Base-by-base conservation (phyloP, 1,140 invertebrate species). In the Drosophila busckii region DNA sequence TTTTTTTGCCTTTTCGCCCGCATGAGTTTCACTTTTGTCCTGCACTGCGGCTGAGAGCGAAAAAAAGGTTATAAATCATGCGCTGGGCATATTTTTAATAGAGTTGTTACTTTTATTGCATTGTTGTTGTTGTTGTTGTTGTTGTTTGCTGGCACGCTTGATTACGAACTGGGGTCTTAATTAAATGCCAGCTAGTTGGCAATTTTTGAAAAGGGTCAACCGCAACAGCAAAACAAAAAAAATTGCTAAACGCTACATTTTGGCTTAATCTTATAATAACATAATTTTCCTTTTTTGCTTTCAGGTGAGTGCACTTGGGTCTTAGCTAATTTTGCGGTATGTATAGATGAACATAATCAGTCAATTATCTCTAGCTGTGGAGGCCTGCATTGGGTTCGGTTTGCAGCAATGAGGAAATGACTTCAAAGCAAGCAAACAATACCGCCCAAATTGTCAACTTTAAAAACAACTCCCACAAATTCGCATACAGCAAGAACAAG, bases 41-140 rank as follows among this genome's bases (percentile, higher is more conserved):
- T 60, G 4, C 32, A 53, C 40, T 29, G 35, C 9, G 22, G 28
- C n/a, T 7, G 26, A 23, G 9, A 16, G 19, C 10, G 38, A 48
- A 53, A 68, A 66, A 61, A 73, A 64, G 49, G 53, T 61, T 75
- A 82, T 80, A 75, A 80, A 80, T 80, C 75, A 80, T 80, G 65
- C 29, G 64, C 13, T 32, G 58, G 56, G 50, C 69, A 80, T 70
- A 82, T 82, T 80, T 73, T 80, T 82, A 82, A 80, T 80, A 82
- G 75, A 80, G 64, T 62, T 80, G 69, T 82, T 58, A 56, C 52
- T 59, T 50, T 32, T 68, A 41, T 64, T 67, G 32, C 34, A 23
- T 28, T 48, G 8, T 16, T 16, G 1, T 26, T 35, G 13, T 49
- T 31, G 12, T 22, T 48, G n/a, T 32, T 37, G 4, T 3, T 13